Percentiles rank a stretch among this genome's conserved stretches.
Evolutionary conservation across 2,888 invertebrate species (phyloP).

Genomic region (Ectobius pallidus): DNA sequence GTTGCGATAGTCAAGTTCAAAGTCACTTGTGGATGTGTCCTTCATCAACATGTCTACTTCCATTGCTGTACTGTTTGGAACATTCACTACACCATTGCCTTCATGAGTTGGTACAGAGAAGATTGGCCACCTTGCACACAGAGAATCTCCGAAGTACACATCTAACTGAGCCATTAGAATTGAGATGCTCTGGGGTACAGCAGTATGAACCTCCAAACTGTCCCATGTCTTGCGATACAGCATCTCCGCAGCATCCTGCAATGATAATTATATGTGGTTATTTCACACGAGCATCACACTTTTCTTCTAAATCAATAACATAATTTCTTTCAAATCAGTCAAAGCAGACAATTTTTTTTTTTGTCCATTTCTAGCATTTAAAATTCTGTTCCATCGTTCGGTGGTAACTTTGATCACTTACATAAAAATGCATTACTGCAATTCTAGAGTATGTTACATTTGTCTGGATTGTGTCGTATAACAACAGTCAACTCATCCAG

Average conservation of each 20-base stretch:
- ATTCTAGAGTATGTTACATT: too few species aligned
- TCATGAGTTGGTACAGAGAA: neutral
- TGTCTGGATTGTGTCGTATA: too few species aligned
- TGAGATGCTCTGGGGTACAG: neutral
- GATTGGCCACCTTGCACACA: conserved; percentile 20
- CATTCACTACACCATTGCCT: neutral
- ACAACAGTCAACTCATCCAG: too few species aligned
- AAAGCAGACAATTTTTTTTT: too few species aligned
- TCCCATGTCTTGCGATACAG: conserved; percentile 24
- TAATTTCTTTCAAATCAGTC: too few species aligned
- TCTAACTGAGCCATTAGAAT: conserved; percentile 2
- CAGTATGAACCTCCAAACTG: neutral
- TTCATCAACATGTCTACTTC: conserved; percentile 21
- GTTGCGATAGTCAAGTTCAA: conserved; percentile 27
- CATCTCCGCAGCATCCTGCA: conserved; percentile 33
- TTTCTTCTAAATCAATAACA: too few species aligned
- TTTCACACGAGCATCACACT: too few species aligned
- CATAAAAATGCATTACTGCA: too few species aligned
- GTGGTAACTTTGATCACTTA: too few species aligned
- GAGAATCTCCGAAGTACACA: conserved; percentile 31
- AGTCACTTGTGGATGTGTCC: conserved; percentile 1
- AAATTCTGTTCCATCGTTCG: too few species aligned
- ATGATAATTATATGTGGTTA: too few species aligned
- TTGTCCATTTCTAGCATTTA: too few species aligned
- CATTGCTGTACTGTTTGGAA: neutral